Evolutionary conservation across 2,113 vertebrate genomes (phyloP).

Genomic region (Dicentrarchus labrax): DNA sequence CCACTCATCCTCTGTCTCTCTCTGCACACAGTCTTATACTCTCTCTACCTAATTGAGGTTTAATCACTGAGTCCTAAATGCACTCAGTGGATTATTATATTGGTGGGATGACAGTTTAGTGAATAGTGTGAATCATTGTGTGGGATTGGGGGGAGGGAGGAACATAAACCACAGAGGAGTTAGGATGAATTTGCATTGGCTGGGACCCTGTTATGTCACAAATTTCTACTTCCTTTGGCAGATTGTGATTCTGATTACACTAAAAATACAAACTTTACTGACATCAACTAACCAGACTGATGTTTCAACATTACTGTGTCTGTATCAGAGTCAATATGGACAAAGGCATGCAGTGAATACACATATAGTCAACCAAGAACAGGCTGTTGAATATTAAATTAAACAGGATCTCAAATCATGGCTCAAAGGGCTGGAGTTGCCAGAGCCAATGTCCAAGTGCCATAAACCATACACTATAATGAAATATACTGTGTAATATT

Average conservation of each 20-base stretch:
- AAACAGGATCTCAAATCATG: neutral
- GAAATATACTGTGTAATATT: neutral
- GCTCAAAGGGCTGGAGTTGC: neutral
- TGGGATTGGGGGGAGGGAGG: slow-evolving; percentile 4
- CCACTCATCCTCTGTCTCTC: slow-evolving; percentile 47
- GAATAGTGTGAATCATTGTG: slow-evolving; percentile 31
- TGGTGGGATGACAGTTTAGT: slow-evolving; percentile 29
- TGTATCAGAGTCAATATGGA: neutral
- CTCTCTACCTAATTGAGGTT: slow-evolving; percentile 45
- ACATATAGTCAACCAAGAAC: neutral
- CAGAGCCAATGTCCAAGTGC: neutral
- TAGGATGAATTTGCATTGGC: slow-evolving; percentile 2
- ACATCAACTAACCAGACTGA: neutral
- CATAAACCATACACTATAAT: neutral
- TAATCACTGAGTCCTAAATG: slow-evolving; percentile 56
- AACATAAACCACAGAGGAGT: slow-evolving; percentile 17
- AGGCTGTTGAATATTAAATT: neutral
- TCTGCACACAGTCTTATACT: slow-evolving; percentile 20
- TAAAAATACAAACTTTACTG: neutral
- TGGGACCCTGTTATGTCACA: neutral
- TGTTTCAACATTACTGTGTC: neutral
- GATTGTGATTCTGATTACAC: neutral
- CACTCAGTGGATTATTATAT: slow-evolving; percentile 51
- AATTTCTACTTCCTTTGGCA: neutral
- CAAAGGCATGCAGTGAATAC: neutral